phyloP scores from a whole-genome alignment of 53 echinoderm and acorn worm genomes.

The Echinarachnius parma region DNA sequence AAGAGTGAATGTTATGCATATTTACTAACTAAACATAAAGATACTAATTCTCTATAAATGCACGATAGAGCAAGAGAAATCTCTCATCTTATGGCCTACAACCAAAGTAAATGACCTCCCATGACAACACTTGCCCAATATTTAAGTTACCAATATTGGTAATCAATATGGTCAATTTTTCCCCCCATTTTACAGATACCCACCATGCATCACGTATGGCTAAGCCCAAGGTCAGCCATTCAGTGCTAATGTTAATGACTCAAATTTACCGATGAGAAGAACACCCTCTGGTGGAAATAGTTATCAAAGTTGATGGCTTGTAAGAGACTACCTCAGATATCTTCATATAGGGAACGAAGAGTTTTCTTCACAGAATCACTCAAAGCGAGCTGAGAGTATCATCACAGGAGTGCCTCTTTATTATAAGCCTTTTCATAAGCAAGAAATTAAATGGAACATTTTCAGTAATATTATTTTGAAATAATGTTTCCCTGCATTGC shows the following conservation, averaged over 20 bases:
- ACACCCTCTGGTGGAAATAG: background rate
- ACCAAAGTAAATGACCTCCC: too few relatives aligned
- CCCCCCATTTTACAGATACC: too few relatives aligned
- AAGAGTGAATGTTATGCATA: too few relatives aligned
- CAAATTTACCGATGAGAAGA: background rate
- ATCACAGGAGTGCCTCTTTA: conserved; percentile 21
- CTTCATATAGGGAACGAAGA: conserved; percentile 30
- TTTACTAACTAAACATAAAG: too few relatives aligned
- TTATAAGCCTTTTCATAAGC: background rate
- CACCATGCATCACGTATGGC: too few relatives aligned
- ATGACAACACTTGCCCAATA: too few relatives aligned
- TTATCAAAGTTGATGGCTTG: background rate
- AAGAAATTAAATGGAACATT: background rate
- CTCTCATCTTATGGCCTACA: too few relatives aligned
- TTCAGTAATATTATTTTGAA: background rate
- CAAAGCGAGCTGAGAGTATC: conserved; percentile 33
- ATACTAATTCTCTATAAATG: too few relatives aligned
- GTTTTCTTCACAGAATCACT: conserved; percentile 22
- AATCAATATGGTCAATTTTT: too few relatives aligned
- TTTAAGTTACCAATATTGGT: too few relatives aligned
- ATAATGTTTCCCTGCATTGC: background rate
- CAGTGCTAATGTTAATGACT: background rate
- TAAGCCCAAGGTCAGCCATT: too few relatives aligned
- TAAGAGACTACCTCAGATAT: conserved; percentile 11
- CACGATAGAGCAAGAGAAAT: too few relatives aligned